Conservation (phyloP, 2,888 invertebrate species). For the Drosophila colorata region DNA sequence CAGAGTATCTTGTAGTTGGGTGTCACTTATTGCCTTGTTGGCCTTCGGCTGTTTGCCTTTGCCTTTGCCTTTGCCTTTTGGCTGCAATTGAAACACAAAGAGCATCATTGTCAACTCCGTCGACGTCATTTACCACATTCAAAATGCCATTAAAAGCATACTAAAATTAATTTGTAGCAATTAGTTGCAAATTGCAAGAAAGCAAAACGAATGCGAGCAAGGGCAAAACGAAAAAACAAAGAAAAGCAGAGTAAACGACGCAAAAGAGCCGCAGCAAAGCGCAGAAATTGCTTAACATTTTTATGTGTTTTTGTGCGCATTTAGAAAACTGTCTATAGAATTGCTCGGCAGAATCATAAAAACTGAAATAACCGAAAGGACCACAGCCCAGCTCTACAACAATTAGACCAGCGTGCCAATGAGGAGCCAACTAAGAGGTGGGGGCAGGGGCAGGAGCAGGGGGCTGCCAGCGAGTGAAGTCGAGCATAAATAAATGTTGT, state of each 20-base stretch:
- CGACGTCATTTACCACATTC: conserved; percentile 73
- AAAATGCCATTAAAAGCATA: conserved; percentile 81
- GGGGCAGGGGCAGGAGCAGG: not conserved
- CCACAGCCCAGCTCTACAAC: conserved; percentile 2
- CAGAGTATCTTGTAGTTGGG: conserved; percentile 9
- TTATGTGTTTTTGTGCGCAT: conserved; percentile 79
- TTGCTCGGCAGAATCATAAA: conserved; percentile 68
- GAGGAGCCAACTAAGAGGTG: not conserved
- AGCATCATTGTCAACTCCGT: conserved; percentile 63
- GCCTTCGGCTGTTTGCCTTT: conserved; percentile 12
- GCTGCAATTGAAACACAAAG: conserved; percentile 65
- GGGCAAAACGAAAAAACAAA: conserved; percentile 1
- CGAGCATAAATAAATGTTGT: conserved; percentile 76
- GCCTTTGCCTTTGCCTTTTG: conserved; percentile 38
- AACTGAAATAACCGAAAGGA: conserved; percentile 44
- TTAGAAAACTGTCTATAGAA: conserved; percentile 71
- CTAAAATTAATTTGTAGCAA: conserved; percentile 81
- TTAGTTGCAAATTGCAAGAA: conserved; percentile 80
- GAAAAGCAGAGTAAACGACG: conserved; percentile 31
- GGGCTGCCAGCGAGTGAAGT: conserved; percentile 35
- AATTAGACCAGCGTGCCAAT: conserved; percentile 7
- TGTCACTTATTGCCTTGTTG: too few relatives aligned
- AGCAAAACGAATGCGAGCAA: conserved; percentile 44
- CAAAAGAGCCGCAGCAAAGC: conserved; percentile 38
- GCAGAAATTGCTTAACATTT: conserved; percentile 74